A percentile compares a stretch with the other conserved stretches of the same genome.
Evolutionary conservation across 2,888 invertebrate species (phyloP).

Genomic region (Coremacera marginata): DNA sequence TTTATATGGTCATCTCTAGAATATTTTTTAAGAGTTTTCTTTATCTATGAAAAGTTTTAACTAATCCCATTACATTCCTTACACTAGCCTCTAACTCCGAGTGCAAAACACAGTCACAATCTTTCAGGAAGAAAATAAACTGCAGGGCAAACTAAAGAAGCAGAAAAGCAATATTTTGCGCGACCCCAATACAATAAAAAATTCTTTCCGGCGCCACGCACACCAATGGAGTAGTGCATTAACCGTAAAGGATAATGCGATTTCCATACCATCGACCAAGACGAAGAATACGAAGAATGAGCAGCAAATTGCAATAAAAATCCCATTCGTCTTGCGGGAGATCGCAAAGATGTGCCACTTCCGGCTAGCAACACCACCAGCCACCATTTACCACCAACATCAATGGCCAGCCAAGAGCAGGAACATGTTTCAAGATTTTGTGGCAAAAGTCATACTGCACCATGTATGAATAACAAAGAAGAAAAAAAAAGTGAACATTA

Average conservation of each 20-base stretch:
- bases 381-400: too few relatives aligned
- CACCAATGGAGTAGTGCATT: constrained; percentile 9
- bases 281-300: neutral
- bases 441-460: neutral
- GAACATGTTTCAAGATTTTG: neutral
- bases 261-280: constrained; percentile 10
- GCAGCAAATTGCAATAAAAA: constrained; percentile 4
- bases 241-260: constrained; percentile 14
- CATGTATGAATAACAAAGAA: too few relatives aligned
- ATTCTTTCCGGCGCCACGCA: constrained; percentile 8
- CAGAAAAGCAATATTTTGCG: neutral
- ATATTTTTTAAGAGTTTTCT: too few relatives aligned
- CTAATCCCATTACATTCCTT: too few relatives aligned
- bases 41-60: too few relatives aligned
- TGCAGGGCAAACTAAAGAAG: too few relatives aligned
- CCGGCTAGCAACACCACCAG: neutral
- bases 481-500: too few relatives aligned
- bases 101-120: too few relatives aligned
- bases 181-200: constrained; percentile 5
- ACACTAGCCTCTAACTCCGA: too few relatives aligned
- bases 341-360: neutral
- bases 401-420: neutral
- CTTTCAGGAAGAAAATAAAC: too few relatives aligned
- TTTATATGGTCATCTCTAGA: too few relatives aligned
- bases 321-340: constrained; percentile 1